Evolutionary conservation across 2,888 invertebrate species (phyloP).

Genomic region (Tethea ocularis): DNA sequence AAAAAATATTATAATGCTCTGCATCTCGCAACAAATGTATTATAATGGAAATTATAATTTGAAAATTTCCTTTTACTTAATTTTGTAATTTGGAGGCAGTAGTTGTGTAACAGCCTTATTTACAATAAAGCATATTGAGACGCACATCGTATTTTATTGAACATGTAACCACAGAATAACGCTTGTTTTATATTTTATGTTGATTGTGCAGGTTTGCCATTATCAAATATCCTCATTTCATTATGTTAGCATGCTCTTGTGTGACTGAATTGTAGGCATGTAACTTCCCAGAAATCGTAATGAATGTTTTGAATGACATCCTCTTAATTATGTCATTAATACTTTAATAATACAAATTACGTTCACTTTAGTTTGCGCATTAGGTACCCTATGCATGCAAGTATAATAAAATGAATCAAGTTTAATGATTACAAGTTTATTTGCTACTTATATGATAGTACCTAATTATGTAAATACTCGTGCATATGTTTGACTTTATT

Average conservation of each 20-base stretch:
- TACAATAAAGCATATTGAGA: conserved; percentile 80
- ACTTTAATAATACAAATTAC: not conserved
- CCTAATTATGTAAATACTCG: no score
- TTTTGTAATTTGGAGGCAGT: conserved; percentile 71
- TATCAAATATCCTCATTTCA: conserved; percentile 44
- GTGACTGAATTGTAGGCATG: conserved; percentile 11
- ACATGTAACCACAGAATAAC: conserved; percentile 45
- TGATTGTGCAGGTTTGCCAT: conserved; percentile 83
- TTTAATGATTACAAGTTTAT: no score
- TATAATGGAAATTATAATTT: conserved; percentile 36
- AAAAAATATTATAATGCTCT: conserved; percentile 23
- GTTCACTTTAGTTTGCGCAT: not conserved
- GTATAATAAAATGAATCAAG: no score
- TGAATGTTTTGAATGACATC: not conserved
- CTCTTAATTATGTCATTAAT: not conserved
- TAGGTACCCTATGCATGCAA: no score
- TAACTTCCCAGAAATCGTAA: not conserved
- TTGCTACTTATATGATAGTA: no score
- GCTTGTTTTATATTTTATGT: conserved; percentile 64
- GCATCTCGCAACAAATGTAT: conserved; percentile 38
- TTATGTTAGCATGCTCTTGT: conserved; percentile 53
- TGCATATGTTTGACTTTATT: no score
- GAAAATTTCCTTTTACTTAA: conserved; percentile 51
- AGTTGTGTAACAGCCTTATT: conserved; percentile 77
- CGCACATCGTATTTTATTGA: conserved; percentile 77